Evolutionary conservation across 2,797 vertebrate species (phyloP), one percentile per base, ranked within the genome.

Genomic region (Lophius americanus): DNA sequence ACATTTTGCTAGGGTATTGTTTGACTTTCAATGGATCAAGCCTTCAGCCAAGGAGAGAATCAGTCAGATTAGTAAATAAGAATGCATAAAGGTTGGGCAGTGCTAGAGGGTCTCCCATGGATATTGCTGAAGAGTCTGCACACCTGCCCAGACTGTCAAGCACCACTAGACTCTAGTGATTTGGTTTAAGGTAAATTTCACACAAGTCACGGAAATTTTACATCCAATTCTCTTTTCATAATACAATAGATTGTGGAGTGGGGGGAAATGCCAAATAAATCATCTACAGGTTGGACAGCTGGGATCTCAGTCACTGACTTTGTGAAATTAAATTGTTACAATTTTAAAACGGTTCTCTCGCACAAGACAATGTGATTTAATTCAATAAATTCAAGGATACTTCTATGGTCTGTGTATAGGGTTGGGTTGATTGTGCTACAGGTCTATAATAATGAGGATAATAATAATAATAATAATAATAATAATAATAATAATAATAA

Each of bases 181-280:
- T 92, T 90, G 88, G 89, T 92, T 92, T 85, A 89, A 90, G 87
- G 88, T 90, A 92, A 92, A 93, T 93, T 92, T 92, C 91, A 87
- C 87, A 84, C 87, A 86, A 70, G 71, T 81, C 84, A 68, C 84
- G 65, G 90, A 88, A 90, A 89, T 85, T 84, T 83, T 84, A 85
- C 90, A 90, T 92, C 88, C 85, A 91, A 91, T 92, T 89, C 76
- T 71, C 75, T 82, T 82, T 88, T 77, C 72, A 81, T 87, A 88
- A 91, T 80, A 91, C 84, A 89, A 87, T 90, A 81, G 72, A 85
- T 69, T 74, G 79, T 75, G 46, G 69, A 89, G 84, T 82, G 60
- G 60, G 77, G 47, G 23, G 39, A 51, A 70, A 75, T 82, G 67
- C 46, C 75, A 85, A 85, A 91, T 85, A 85, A 85, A 92, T 91